Base-by-base conservation (phyloP, 2,797 vertebrate species). In the Sebastes alutus region DNA sequence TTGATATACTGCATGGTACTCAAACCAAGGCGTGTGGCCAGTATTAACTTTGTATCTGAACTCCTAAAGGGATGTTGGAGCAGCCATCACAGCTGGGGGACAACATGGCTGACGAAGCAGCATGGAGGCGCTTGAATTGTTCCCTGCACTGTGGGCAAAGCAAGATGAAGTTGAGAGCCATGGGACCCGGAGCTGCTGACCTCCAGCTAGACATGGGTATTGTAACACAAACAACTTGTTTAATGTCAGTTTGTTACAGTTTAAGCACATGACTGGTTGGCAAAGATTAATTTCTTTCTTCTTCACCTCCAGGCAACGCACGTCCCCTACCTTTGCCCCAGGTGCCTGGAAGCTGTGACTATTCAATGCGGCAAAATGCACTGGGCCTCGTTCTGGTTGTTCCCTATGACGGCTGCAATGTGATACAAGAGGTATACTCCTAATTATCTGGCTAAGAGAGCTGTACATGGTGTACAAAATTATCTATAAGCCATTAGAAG, bases 391-490 rank as follows among this genome's bases (percentile, higher is more conserved):
- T 86, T 35, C 81, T 94, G 32, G 59, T 72, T 29, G 87, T 88
- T 11, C 70, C 84, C 0, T 94, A 92, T 63, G 29, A 90, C 65
- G 87, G 92, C 68, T 95, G 94, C 69, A 63, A 88, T 52, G 83
- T 95, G 32, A 66, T 30, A 4, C 72, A 83, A 73, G 72, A 88
- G 91, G 93, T 93, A 92, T 10, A 5, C 18, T 20, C 2, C 10
- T 29, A 27, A 16, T 4, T 27, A 16, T 6, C 0, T 49, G 7
- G 18, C 46, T n/a, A n/a, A 72, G 9, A 4, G n/a, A 23, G 4
- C 9, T 35, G 29, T 22, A 16, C 29, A 56, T 72, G 4, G 38
- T 10, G n/a, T 30, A 7, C 7, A 35, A 58, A 3, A 46, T 46
- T 0, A 20, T 25, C 1, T n/a, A 9, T 23, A 5, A 23, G 27